Conservation (phyloP, 2,888 invertebrate species). For the Hirtodrosophila confusa region DNA sequence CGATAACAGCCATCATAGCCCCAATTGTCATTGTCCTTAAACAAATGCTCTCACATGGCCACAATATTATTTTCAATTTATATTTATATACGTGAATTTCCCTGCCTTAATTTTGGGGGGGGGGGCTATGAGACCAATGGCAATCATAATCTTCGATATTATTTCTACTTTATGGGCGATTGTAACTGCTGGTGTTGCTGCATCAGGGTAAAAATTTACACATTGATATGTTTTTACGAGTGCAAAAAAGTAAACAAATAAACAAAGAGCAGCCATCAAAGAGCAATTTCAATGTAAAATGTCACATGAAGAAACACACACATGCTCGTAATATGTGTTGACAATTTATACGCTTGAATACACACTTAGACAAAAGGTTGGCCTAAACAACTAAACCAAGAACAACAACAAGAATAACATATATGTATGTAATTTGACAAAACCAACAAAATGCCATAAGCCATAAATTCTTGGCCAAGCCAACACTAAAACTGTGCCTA, state of each 20-base stretch:
- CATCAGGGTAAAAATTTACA: slow-evolving; percentile 61
- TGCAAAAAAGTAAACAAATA: slow-evolving; percentile 71
- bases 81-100: slow-evolving; percentile 58
- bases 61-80: slow-evolving; percentile 74
- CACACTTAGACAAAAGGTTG: slow-evolving; percentile 68
- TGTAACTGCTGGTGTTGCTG: slow-evolving; percentile 52
- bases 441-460: slow-evolving; percentile 73
- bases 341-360: slow-evolving; percentile 68
- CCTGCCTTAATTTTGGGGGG: slow-evolving; percentile 33
- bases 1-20: background rate
- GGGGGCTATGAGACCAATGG: slow-evolving; percentile 32
- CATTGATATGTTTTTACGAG: slow-evolving; percentile 76
- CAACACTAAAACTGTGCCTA: slow-evolving; percentile 62
- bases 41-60: slow-evolving; percentile 3
- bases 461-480: slow-evolving; percentile 71
- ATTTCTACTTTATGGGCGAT: slow-evolving; percentile 71
- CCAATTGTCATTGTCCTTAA: slow-evolving; percentile 19
- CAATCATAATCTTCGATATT: slow-evolving; percentile 77
- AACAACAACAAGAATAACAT: slow-evolving; percentile 27
- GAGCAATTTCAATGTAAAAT: slow-evolving; percentile 75
- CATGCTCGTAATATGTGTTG: slow-evolving; percentile 51
- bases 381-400: slow-evolving; percentile 16
- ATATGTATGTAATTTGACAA: slow-evolving; percentile 75
- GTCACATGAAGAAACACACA: slow-evolving; percentile 33
- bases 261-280: slow-evolving; percentile 73